Percentiles rank a stretch among this genome's conserved stretches.
Conservation (phyloP, 2,797 vertebrate species). For the Pipistrellus pygmaeus region DNA sequence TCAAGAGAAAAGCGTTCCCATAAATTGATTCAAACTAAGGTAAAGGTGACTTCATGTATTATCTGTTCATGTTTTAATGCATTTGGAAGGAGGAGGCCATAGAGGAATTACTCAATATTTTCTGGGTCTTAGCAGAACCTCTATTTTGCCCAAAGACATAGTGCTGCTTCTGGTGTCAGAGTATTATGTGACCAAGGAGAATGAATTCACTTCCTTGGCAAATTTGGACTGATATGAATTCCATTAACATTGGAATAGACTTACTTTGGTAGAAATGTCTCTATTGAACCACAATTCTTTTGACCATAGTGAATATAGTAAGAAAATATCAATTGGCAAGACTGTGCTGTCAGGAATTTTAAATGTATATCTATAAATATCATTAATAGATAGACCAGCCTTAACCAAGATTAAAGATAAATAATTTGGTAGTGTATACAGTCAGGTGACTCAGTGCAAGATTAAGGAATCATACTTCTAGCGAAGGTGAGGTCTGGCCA, state of each 20-base stretch:
- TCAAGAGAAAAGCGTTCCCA: slow-evolving; percentile 43
- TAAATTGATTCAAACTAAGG: slow-evolving; percentile 49
- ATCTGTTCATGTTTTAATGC: slow-evolving; percentile 70
- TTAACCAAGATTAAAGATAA: neutral
- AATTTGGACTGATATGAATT: neutral
- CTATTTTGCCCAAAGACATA: slow-evolving; percentile 17
- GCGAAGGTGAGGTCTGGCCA: neutral
- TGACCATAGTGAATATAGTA: neutral
- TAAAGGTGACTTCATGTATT: slow-evolving; percentile 57
- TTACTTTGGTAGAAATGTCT: slow-evolving; percentile 24
- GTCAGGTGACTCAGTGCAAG: neutral
- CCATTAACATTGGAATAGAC: slow-evolving; percentile 21
- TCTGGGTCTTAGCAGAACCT: slow-evolving; percentile 63
- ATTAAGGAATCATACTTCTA: neutral
- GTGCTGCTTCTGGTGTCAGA: neutral
- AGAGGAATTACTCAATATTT: slow-evolving; percentile 43
- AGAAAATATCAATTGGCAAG: neutral
- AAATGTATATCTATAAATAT: neutral
- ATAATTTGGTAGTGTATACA: neutral
- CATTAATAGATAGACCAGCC: neutral
- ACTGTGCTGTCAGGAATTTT: neutral
- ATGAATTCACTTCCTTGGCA: slow-evolving; percentile 29
- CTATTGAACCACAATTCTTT: neutral
- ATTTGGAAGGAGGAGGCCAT: slow-evolving; percentile 59
- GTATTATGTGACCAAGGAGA: neutral